Evolutionary conservation across 2,888 invertebrate genomes (phyloP).

Genomic region (Troides helena): DNA sequence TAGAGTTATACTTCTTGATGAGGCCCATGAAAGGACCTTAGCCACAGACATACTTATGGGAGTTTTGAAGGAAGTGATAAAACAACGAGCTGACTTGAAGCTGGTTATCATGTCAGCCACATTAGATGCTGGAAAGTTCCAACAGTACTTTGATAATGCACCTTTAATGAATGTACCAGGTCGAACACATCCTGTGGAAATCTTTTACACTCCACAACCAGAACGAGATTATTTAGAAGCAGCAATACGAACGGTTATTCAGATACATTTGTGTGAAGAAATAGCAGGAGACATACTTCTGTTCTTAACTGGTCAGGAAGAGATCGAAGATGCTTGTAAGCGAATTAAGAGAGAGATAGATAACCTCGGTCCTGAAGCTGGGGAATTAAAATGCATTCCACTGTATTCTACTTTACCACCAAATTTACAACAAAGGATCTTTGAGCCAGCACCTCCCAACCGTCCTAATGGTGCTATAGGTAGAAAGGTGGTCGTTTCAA

Average conservation of each 20-base stretch:
- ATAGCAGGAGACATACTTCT: conserved; percentile 94
- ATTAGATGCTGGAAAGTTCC: conserved; percentile 99
- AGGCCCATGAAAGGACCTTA: conserved; percentile 98
- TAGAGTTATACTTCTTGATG: conserved; percentile 97
- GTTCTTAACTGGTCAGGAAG: conserved; percentile 91
- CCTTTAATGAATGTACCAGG: conserved; percentile 99
- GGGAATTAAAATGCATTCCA: conserved; percentile 98
- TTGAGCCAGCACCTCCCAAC: conserved; percentile 96
- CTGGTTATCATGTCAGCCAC: conserved; percentile 99
- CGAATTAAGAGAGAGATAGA: conserved; percentile 96
- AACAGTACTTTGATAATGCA: conserved; percentile 98
- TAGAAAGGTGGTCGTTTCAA: conserved; percentile 96
- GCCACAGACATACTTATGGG: conserved; percentile 99
- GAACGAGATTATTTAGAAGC: conserved; percentile 98
- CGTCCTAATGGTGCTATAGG: conserved; percentile 94
- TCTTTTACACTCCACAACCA: conserved; percentile 99
- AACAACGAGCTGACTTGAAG: conserved; percentile 95
- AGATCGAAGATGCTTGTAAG: conserved; percentile 99
- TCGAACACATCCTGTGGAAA: conserved; percentile 79
- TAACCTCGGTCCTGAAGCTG: conserved; percentile 97
- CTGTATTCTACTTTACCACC: conserved; percentile 99
- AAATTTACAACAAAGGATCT: conserved; percentile 97
- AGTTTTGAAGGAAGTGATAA: conserved; percentile 97
- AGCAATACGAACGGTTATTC: conserved; percentile 96
- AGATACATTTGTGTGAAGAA: conserved; percentile 98